phyloP scores from a whole-genome alignment of 2,797 vertebrate genomes.

The Leptoclinus maculatus region DNA sequence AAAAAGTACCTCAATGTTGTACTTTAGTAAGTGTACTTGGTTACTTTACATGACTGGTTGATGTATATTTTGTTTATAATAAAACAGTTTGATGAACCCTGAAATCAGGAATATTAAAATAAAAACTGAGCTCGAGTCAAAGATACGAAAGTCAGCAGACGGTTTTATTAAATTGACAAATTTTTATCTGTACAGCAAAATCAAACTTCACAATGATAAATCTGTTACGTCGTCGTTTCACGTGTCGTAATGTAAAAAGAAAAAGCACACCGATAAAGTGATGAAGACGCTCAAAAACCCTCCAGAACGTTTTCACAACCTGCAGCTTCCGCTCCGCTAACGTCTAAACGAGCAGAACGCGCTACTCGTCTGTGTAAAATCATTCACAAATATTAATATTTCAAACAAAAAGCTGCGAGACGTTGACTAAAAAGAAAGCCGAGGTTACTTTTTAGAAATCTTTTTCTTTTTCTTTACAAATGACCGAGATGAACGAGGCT shows the following conservation, averaged over 20 bases:
- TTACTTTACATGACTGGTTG: not conserved
- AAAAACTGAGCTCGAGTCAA: conserved; percentile 19
- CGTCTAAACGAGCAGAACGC: conserved; percentile 1
- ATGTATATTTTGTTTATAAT: no score
- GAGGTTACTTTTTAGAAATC: not conserved
- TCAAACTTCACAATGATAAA: conserved; percentile 86
- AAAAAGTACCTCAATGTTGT: not conserved
- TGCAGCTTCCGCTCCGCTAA: not conserved
- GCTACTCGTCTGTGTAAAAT: not conserved
- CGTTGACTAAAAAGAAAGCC: not conserved
- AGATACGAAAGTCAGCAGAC: conserved; percentile 90
- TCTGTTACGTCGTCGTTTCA: conserved; percentile 88
- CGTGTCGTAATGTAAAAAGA: conserved; percentile 85
- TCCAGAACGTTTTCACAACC: not conserved
- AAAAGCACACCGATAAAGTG: conserved; percentile 72
- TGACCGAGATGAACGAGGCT: not conserved
- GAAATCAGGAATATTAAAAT: not conserved
- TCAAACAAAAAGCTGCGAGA: conserved; percentile 17
- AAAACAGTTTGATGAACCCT: no score
- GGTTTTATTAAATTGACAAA: conserved; percentile 96
- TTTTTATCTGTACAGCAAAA: conserved; percentile 93
- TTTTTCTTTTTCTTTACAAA: not conserved
- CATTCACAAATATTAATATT: conserved; percentile 14
- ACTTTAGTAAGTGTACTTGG: not conserved
- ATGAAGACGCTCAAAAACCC: conserved; percentile 66